Evolutionary conservation across 2,797 vertebrate genomes (phyloP), one percentile per base, ranked within the genome.

Genomic region (Coregonus ussuriensis): DNA sequence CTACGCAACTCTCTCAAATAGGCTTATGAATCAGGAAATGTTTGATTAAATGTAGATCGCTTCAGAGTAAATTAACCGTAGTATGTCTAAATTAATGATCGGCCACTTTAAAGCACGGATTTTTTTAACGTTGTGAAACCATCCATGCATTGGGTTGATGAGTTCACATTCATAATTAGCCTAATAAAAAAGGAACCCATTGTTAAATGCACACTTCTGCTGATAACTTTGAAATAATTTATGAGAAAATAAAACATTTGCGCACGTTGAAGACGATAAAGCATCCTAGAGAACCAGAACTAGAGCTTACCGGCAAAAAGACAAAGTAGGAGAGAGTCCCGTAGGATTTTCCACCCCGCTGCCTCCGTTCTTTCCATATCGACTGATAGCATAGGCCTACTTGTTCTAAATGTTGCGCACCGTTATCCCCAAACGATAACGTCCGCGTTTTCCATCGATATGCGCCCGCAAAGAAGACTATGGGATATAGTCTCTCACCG

Each of bases 231-330:
- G 70, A 21, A 74, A 59, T 77, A 51, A 82, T 69, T 71, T 63
- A 25, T 25, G 68, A 51, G 15, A 7, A 63, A 56, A 9, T 54
- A 29, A 9, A 29, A 6, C 16, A 11, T 29, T 56, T 14, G 47
- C 75, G 56, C 56, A 68, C 6, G 51, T 51, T 31, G 62, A 70
- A 21, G 56, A 37, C 16, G 16, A 71, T 4, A 77, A 52, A n/a
- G 29, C 65, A 63, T 21, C n/a, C 11, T 35, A 14, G 25, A 5
- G 13, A 51, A 35, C 9, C 59, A 25, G 59, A 47, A 78, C 51
- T 16, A 11, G 35, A 71, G 76, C 93, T 93, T 85, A 95, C 94
- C 92, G 16, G 92, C 76, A 65, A 94, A 87, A 0, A 93, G 80
- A 80, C 87, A 92, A 1, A 95, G 85, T 6, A 95, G 86, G 81